Evolutionary conservation across 2,888 invertebrate genomes (phyloP).

Genomic region (Hymenopus coronatus): DNA sequence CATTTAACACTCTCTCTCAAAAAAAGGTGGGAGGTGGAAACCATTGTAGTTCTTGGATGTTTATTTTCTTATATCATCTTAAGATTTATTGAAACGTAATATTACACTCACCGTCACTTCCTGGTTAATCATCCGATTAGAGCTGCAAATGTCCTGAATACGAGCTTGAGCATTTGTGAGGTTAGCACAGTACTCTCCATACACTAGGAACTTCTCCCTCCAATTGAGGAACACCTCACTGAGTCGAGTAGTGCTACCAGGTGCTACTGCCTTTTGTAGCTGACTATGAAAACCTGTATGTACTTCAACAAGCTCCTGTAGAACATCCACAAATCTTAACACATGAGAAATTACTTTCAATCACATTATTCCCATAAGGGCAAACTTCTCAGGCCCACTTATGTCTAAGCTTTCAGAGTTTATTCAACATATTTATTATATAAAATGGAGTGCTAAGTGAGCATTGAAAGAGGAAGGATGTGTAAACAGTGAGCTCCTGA

Average conservation of each 20-base stretch:
- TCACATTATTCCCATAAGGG: too few species aligned
- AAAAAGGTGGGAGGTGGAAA: too few species aligned
- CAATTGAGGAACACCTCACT: conserved; percentile 87
- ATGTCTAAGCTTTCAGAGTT: too few species aligned
- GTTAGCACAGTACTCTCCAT: conserved; percentile 95
- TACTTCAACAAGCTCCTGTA: conserved; percentile 78
- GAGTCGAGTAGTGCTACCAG: conserved; percentile 58
- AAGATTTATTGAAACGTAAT: conserved; percentile 38
- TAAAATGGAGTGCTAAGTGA: too few species aligned
- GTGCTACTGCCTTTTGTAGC: conserved; percentile 66
- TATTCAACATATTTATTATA: too few species aligned
- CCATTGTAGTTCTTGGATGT: too few species aligned
- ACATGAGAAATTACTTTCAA: too few species aligned
- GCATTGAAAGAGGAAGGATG: too few species aligned
- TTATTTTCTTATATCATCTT: conserved; percentile 39
- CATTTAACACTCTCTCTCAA: too few species aligned
- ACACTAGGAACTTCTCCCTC: conserved; percentile 86
- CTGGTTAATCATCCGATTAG: conserved; percentile 62
- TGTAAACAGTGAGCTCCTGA: too few species aligned
- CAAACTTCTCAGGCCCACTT: too few species aligned
- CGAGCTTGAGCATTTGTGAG: conserved; percentile 83
- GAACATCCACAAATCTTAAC: not conserved
- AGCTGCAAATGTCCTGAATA: conserved; percentile 72
- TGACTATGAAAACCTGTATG: conserved; percentile 83
- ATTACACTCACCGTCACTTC: conserved; percentile 61